Evolutionary conservation across 2,113 vertebrate genomes (phyloP).

Genomic region (Zosterops japonicus): DNA sequence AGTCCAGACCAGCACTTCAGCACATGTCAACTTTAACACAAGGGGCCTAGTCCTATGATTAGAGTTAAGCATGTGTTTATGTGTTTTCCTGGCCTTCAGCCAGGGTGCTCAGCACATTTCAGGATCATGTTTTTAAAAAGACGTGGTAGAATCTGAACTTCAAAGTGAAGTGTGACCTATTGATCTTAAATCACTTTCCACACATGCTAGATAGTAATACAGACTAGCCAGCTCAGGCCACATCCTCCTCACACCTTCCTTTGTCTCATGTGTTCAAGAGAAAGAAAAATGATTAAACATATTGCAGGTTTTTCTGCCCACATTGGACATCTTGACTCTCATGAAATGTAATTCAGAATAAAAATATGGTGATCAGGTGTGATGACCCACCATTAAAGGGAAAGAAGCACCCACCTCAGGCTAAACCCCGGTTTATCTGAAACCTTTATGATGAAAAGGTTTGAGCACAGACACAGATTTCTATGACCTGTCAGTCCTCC

Average conservation of each 20-base stretch:
- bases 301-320: neutral
- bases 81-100: slow-evolving; percentile 39
- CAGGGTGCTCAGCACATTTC: slow-evolving; percentile 25
- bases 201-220: slow-evolving; percentile 10
- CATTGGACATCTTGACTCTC: neutral
- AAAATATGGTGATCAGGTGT: neutral
- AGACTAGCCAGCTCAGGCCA: neutral
- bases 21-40: slow-evolving; percentile 50
- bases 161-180: slow-evolving; percentile 43
- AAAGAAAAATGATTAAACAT: slow-evolving; percentile 23
- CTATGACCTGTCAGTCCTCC: neutral
- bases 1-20: slow-evolving; percentile 43
- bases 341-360: neutral
- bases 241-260: slow-evolving; percentile 21
- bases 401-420: neutral
- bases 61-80: slow-evolving; percentile 64
- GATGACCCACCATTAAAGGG: neutral
- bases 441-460: neutral
- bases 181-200: slow-evolving; percentile 39
- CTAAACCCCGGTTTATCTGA: neutral
- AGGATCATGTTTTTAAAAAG: slow-evolving; percentile 32
- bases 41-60: slow-evolving; percentile 23
- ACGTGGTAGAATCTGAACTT: slow-evolving; percentile 3
- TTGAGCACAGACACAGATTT: neutral
- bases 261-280: neutral